Evolutionary conservation across 2,888 invertebrate genomes (phyloP).

Genomic region (Netelia virgata): DNA sequence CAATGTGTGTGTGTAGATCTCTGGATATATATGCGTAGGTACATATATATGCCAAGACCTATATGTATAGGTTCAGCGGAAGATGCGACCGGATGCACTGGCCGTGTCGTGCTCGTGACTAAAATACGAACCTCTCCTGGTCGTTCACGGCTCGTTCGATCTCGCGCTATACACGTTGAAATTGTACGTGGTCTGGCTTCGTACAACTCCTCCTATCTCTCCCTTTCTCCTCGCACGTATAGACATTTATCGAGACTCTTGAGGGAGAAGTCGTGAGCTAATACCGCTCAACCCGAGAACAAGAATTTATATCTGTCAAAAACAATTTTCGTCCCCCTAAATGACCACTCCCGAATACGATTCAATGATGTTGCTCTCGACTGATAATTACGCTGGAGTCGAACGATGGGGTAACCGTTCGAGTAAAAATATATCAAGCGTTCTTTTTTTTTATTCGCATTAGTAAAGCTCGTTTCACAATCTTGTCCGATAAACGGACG

Average conservation of each 20-base stretch:
- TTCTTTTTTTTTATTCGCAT: too few species aligned
- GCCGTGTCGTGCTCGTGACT: conserved; percentile 68
- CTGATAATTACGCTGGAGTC: too few species aligned
- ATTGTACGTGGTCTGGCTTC: conserved; percentile 61
- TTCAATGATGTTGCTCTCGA: too few species aligned
- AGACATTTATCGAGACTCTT: conserved; percentile 47
- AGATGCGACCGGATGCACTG: conserved; percentile 69
- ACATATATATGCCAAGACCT: not conserved
- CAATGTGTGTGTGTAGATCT: not conserved
- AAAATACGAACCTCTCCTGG: conserved; percentile 62
- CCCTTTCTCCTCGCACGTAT: conserved; percentile 36
- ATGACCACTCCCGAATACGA: too few species aligned
- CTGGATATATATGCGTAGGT: not conserved
- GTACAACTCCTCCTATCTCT: conserved; percentile 14
- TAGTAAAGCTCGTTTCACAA: too few species aligned
- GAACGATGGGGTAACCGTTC: too few species aligned
- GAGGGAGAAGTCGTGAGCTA: conserved; percentile 31
- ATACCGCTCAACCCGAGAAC: conserved; percentile 2
- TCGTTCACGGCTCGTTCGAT: conserved; percentile 58
- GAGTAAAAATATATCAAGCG: too few species aligned
- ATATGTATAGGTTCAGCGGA: conserved; percentile 55
- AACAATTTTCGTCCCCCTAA: too few species aligned
- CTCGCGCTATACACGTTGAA: conserved; percentile 53
- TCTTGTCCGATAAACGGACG: too few species aligned
- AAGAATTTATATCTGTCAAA: too few species aligned